Evolutionary conservation across 2,797 vertebrate genomes (phyloP).

Genomic region (Pantherophis vulpinus): DNA sequence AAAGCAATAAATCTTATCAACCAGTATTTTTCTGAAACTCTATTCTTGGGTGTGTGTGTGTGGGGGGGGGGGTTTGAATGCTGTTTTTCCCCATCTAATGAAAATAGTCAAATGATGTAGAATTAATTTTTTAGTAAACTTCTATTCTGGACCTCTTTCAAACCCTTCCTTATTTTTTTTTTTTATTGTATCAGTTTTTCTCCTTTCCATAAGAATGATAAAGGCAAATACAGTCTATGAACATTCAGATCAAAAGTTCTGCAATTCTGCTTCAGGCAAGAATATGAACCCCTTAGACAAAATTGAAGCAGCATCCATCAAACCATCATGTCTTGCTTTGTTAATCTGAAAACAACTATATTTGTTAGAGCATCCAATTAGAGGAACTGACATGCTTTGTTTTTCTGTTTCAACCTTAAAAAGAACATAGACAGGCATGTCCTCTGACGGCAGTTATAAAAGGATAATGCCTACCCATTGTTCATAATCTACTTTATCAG

Average conservation of each 20-base stretch:
- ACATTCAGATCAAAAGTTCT: neutral
- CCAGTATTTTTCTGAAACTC: neutral
- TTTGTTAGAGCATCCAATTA: neutral
- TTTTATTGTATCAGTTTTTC: neutral
- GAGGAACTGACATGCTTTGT: neutral
- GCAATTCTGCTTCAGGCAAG: neutral
- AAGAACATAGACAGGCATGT: slow-evolving; percentile 2
- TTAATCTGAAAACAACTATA: neutral
- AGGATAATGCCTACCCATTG: slow-evolving; percentile 6
- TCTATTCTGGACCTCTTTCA: neutral
- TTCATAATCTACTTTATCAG: neutral
- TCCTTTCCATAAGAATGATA: neutral
- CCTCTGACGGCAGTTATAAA: slow-evolving; percentile 9
- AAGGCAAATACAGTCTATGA: neutral
- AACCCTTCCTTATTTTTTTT: too few relatives aligned
- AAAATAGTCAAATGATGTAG: neutral
- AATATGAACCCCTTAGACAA: neutral
- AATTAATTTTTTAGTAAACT: neutral
- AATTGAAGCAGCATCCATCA: neutral
- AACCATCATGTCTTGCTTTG: neutral
- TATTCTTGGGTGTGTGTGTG: neutral
- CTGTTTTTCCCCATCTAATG: neutral
- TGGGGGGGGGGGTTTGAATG: neutral
- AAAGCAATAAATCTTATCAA: neutral
- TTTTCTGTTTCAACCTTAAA: neutral